Base-by-base conservation (phyloP, 1,140 invertebrate species). In the Lordiphosa stackelbergi region DNA sequence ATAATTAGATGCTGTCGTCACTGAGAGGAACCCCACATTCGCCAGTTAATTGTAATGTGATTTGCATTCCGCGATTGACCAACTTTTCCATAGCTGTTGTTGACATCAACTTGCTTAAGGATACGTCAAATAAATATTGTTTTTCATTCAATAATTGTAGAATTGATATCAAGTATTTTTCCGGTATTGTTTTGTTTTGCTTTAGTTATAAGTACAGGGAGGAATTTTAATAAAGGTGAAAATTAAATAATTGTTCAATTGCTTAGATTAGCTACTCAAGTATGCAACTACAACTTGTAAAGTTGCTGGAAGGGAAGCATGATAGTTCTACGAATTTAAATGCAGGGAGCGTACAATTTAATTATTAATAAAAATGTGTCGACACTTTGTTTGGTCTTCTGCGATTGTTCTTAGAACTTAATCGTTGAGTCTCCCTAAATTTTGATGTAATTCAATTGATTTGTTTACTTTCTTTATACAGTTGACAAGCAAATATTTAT, bases 11-110 rank as follows among this genome's bases (percentile, higher is more conserved):
- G 38, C 35, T 66, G 31, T 66, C 13, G 63, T 47, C 47, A 66
- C 31, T 22, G 31, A 9, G 3, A 66, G 64, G 42, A 66, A 66
- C 63, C 64, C 61, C 64, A 36, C 7, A 34, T 38, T 37, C 28
- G 22, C 9, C 5, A 52, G 45, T 35, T 58, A 46, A 52, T 46
- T 52, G 31, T 36, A 11, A 40, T 2, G 8, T 31, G 51, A 8
- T 64, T 37, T 35, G 24, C 16, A 51, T 40, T 66, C 24, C 13
- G 10, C 45, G 34, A 36, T 52, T 31, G 31, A 47, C 31, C 63
- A 68, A 60, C 34, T 43, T 60, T 60, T 48, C 55, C 28, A 48
- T 11, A 34, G 24, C 34, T 31, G 13, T 10, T 68, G 55, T 68
- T 58, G 58, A 66, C 64, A 3, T 8, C 7, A 38, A 38, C 41